These are phyloP conservation scores for Plagodis pulveraria DNA, from an alignment of 2,888 invertebrate species.

Conservation along the genomic window DNA sequence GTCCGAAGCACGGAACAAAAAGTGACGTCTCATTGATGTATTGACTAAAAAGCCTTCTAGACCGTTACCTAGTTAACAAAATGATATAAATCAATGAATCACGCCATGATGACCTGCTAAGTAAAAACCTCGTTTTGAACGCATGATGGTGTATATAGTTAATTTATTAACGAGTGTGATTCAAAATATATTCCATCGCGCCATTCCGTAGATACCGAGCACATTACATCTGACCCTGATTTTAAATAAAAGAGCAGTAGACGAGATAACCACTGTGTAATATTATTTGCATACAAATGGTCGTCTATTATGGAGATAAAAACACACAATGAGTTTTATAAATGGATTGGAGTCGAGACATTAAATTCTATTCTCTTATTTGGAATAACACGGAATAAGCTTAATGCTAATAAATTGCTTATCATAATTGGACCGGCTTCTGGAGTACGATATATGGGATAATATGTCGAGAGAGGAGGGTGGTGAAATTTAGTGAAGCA, in stretches of 20 bases:
- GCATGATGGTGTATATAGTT: constrained; percentile 12
- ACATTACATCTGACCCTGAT: constrained; percentile 31
- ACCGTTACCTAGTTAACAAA: constrained; percentile 76
- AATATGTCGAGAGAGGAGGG: constrained; percentile 35
- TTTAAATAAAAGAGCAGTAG: constrained; percentile 44
- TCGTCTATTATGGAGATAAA: constrained; percentile 51
- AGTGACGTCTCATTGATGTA: constrained; percentile 78
- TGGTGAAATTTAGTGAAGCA: constrained; percentile 65
- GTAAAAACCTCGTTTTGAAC: constrained; percentile 26
- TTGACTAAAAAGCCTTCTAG: constrained; percentile 66
- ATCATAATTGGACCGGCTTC: constrained; percentile 30
- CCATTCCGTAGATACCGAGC: constrained; percentile 35
- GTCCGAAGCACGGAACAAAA: constrained; percentile 55
- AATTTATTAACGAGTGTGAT: constrained; percentile 4
- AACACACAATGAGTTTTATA: constrained; percentile 47
- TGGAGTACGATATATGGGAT: constrained; percentile 5
- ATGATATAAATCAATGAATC: constrained; percentile 68
- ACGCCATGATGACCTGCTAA: constrained; percentile 51
- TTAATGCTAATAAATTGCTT: constrained; percentile 34
- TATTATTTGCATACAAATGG: constrained; percentile 63
- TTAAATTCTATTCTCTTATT: constrained; percentile 35
- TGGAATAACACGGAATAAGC: constrained; percentile 28
- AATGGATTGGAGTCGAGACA: constrained; percentile 43
- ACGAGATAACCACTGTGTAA: constrained; percentile 47
- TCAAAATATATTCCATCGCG: constrained; percentile 10